Percentiles rank a stretch among this genome's conserved stretches.
These are phyloP conservation scores for Rhinichthys klamathensis DNA, from an alignment of 2,113 vertebrate genomes.

Conservation along the genomic window DNA sequence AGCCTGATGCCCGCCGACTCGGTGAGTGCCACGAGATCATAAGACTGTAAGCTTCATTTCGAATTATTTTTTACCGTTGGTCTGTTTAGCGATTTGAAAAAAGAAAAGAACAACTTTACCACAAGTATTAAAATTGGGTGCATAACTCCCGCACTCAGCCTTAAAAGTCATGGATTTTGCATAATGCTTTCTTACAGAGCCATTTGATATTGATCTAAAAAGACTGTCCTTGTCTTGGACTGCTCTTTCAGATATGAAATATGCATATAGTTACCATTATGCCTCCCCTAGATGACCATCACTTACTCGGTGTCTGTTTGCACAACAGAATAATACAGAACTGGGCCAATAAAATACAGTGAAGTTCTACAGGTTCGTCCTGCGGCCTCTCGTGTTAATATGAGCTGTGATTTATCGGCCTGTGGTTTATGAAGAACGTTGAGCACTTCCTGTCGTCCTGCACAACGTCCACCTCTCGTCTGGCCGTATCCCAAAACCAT, in stretches of 20 bases:
- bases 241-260: conserved; percentile 4
- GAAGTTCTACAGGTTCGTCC: background rate
- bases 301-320: background rate
- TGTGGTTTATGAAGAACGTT: background rate
- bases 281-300: conserved; percentile 1
- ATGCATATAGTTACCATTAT: background rate
- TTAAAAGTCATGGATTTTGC: background rate
- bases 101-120: too few species aligned
- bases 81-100: background rate
- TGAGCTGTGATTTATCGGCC: conserved; percentile 18
- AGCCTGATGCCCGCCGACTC: conserved; percentile 80
- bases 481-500: background rate
- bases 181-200: background rate
- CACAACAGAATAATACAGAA: background rate
- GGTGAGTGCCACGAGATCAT: conserved; percentile 67
- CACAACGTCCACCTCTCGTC: background rate
- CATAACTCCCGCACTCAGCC: background rate
- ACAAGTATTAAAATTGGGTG: too few species aligned
- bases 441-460: conserved; percentile 1
- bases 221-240: background rate
- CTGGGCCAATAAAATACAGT: background rate
- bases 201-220: background rate
- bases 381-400: background rate
- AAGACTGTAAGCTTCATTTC: background rate
- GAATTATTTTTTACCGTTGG: background rate